Percentiles rank a stretch among this genome's conserved stretches.
These are phyloP conservation scores for Microvelia longipes DNA, from an alignment of 1,140 invertebrate species.

Conservation along the genomic window DNA sequence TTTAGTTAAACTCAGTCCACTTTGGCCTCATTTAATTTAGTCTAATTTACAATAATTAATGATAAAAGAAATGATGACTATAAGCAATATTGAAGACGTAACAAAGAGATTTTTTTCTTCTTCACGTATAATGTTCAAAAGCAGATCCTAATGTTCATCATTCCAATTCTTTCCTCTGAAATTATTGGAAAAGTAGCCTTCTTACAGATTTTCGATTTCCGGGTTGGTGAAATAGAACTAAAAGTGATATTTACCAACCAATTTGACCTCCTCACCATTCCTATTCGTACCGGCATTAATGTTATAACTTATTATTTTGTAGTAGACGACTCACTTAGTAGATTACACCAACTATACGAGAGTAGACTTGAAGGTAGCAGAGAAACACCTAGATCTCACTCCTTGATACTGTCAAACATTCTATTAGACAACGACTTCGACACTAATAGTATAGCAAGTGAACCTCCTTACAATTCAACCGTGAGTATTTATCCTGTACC, in stretches of 20 bases:
- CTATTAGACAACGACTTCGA: conserved; percentile 28
- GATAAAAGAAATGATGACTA: no score
- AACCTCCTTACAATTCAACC: conserved; percentile 42
- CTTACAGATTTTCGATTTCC: conserved; percentile 3
- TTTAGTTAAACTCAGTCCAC: no score
- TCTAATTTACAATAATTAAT: no score
- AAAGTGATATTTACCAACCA: not conserved
- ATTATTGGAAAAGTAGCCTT: not conserved
- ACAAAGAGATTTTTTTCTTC: no score
- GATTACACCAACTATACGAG: conserved; percentile 48
- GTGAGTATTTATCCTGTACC: conserved; percentile 15
- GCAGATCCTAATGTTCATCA: no score
- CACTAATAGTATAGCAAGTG: conserved; percentile 58
- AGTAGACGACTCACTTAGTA: conserved; percentile 44
- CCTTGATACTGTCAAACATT: conserved; percentile 51
- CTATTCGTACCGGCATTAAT: not conserved
- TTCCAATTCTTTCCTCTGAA: not conserved
- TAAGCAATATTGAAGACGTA: no score
- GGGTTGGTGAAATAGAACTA: conserved; percentile 13
- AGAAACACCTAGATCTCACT: conserved; percentile 38
- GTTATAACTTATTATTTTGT: conserved; percentile 25
- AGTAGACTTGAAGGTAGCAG: conserved; percentile 35
- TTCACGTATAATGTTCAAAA: no score
- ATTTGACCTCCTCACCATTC: not conserved
- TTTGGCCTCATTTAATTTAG: no score